Conservation (phyloP, 1,140 invertebrate genomes). For the Heterodera carotae region DNA sequence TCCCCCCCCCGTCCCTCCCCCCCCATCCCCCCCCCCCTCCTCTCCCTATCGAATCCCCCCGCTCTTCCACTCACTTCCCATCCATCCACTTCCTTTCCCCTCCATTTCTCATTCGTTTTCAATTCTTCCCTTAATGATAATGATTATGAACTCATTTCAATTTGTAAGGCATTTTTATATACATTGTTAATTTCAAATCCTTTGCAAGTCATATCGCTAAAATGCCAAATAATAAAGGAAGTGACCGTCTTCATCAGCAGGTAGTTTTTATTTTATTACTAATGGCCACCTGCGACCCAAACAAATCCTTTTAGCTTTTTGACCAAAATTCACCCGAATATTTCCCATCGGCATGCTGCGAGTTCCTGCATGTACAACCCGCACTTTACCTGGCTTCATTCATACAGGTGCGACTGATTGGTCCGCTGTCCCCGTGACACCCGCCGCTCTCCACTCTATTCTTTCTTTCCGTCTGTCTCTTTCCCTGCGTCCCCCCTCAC, state of each 20-base stretch:
- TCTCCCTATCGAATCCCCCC: neutral
- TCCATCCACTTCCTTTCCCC: neutral
- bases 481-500: too few relatives aligned
- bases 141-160: neutral
- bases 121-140: neutral
- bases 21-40: too few relatives aligned
- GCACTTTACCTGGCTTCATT: constrained; percentile 54
- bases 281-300: too few relatives aligned
- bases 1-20: too few relatives aligned
- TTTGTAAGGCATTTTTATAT: too few relatives aligned
- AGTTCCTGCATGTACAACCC: constrained; percentile 50
- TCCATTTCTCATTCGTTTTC: too few relatives aligned
- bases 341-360: constrained; percentile 56
- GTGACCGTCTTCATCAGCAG: neutral
- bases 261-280: too few relatives aligned
- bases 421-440: too few relatives aligned
- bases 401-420: constrained; percentile 37
- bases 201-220: neutral
- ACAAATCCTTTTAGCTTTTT: constrained; percentile 22
- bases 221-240: neutral
- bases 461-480: too few relatives aligned
- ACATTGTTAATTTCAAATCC: too few relatives aligned
- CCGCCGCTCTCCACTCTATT: too few relatives aligned
- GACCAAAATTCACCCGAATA: constrained; percentile 50
- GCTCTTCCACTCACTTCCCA: too few relatives aligned